phyloP scores from a whole-genome alignment of 2,888 invertebrate species.

The Dermolepida albohirtum region DNA sequence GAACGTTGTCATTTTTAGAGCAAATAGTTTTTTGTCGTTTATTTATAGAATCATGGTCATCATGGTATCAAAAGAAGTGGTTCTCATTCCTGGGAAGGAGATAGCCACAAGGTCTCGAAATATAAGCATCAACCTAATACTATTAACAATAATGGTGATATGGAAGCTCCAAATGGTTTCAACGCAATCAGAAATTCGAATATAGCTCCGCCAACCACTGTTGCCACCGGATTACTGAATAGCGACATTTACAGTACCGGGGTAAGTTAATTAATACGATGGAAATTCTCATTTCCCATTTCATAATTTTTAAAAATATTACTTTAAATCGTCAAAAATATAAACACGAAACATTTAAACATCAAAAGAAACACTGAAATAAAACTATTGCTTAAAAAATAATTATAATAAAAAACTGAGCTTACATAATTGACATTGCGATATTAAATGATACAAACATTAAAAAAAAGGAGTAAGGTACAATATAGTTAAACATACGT shows the following conservation, averaged over 20 bases:
- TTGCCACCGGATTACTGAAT: conserved; percentile 39
- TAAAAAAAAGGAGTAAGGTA: too few species aligned
- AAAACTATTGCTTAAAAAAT: too few species aligned
- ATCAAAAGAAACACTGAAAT: too few species aligned
- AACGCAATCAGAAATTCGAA: conserved; percentile 36
- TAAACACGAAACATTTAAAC: not conserved
- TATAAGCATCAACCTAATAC: conserved; percentile 64
- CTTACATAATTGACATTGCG: too few species aligned
- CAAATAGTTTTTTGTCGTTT: conserved; percentile 5
- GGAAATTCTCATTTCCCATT: not conserved
- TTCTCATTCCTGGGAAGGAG: conserved; percentile 72
- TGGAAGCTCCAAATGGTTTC: conserved; percentile 24
- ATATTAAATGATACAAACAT: too few species aligned
- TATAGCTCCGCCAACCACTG: conserved; percentile 23
- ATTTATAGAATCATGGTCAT: conserved; percentile 54
- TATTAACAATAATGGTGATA: conserved; percentile 47
- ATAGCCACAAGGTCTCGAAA: conserved; percentile 69
- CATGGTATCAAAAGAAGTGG: conserved; percentile 74
- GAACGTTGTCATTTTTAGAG: too few species aligned
- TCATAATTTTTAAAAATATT: not conserved
- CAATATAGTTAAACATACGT: too few species aligned
- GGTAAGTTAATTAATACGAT: conserved; percentile 48
- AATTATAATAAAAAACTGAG: too few species aligned
- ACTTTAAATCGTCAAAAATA: not conserved
- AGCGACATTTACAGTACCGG: conserved; percentile 52